A percentile compares a stretch with the other conserved stretches of the same genome.
phyloP scores from a whole-genome alignment of 2,797 vertebrate species.

The Takifugu rubripes region DNA sequence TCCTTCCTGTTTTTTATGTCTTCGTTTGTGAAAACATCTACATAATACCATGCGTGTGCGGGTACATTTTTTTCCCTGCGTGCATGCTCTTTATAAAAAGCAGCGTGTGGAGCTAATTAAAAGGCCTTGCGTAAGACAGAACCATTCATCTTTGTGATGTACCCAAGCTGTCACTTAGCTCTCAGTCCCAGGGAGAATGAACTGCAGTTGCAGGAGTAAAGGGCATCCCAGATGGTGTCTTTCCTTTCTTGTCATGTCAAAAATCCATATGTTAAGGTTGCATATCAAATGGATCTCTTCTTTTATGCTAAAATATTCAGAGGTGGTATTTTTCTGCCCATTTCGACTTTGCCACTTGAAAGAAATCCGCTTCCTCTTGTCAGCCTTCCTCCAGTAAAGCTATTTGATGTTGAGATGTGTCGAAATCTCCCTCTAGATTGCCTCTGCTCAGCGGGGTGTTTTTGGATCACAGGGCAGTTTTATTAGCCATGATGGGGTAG shows the following conservation, averaged over 20 bases:
- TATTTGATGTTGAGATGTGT: constrained; percentile 55
- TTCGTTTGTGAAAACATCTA: constrained; percentile 40
- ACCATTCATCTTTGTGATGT: constrained; percentile 75
- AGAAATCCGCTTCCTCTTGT: constrained; percentile 27
- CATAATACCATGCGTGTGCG: constrained; percentile 29
- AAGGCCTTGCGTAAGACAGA: constrained; percentile 69
- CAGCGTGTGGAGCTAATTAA: constrained; percentile 77
- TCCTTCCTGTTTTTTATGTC: constrained; percentile 16
- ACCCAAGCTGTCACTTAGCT: constrained; percentile 68
- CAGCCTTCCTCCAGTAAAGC: constrained; percentile 36
- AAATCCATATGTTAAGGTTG: constrained; percentile 7
- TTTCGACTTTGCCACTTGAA: constrained; percentile 19
- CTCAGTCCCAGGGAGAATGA: constrained; percentile 60
- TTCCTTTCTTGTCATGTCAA: constrained; percentile 19
- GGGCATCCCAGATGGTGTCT: constrained; percentile 13
- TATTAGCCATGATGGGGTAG: constrained; percentile 71
- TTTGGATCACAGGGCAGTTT: constrained; percentile 69
- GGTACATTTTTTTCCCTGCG: constrained; percentile 16
- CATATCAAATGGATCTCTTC: constrained; percentile 25
- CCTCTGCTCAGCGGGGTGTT: constrained; percentile 56
- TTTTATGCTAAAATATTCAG: constrained; percentile 37
- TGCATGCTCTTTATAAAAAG: constrained; percentile 58
- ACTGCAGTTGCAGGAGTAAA: constrained; percentile 40
- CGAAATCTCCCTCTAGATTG: constrained; percentile 50
- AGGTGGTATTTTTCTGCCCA: constrained; percentile 10